These are phyloP conservation scores for Lytechinus variegatus DNA, from an alignment of 35 echinoderm and acorn worm genomes.

Conservation along the genomic window DNA sequence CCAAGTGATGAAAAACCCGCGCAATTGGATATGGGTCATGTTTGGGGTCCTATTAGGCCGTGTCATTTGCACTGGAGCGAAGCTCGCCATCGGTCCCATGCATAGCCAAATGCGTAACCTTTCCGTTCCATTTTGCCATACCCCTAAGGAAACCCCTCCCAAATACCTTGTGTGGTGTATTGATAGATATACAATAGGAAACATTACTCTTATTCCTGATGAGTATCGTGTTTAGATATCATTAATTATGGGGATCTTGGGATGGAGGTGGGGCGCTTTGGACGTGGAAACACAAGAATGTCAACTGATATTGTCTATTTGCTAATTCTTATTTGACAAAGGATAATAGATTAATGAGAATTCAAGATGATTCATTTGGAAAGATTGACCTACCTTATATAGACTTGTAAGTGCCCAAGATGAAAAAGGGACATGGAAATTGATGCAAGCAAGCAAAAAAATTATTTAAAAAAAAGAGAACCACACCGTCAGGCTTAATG, in stretches of 20 bases:
- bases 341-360: too few relatives aligned
- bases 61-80: background rate
- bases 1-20: constrained; percentile 1
- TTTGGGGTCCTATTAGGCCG: constrained; percentile 9
- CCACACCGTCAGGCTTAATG: background rate
- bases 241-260: background rate
- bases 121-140: background rate
- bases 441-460: background rate
- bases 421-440: background rate
- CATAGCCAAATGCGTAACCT: background rate
- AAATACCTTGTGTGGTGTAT: background rate
- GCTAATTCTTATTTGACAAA: too few relatives aligned
- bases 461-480: too few relatives aligned
- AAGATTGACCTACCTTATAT: too few relatives aligned
- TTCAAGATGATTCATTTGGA: too few relatives aligned
- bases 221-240: background rate
- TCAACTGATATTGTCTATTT: too few relatives aligned
- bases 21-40: constrained; percentile 17
- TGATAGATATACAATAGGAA: background rate
- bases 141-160: constrained; percentile 14
- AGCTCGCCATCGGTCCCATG: background rate
- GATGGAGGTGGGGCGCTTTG: background rate
- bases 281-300: background rate
- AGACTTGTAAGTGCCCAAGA: too few relatives aligned
- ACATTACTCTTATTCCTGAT: background rate